Evolutionary conservation across 2,888 invertebrate genomes (phyloP), one percentile per base, ranked within the genome.

Genomic region (Cylindroiulus punctatus): DNA sequence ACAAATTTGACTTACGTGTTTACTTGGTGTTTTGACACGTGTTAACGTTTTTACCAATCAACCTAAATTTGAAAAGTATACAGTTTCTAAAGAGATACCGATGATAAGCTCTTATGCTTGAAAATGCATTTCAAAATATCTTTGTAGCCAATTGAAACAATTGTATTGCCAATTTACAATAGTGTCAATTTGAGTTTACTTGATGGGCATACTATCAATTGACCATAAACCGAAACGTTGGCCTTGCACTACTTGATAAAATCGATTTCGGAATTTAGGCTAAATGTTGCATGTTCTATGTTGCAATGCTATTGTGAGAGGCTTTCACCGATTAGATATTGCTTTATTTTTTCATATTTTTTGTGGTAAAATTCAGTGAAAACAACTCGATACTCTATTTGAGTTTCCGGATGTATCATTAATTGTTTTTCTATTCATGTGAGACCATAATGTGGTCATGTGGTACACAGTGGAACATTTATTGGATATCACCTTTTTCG

Each of bases 161-260:
- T 57, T 22, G 22, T 57, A 52, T 57, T 57, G 57, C 57, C n/a
- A 22, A 5, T 8, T 57, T 22, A n/a, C n/a, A 57, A 57, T 57
- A 22, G n/a, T 22, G 57, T 57, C n/a, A 57, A 22, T 57, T 57
- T 57, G 5, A 5, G 22, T 22, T 57, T 3, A 57, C 3, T 3
- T 22, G 57, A 57, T 57, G 7, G 57, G 57, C 57, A 22, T 57
- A 19, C 22, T 57, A 57, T 57, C 57, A 57, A 5, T 57, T 57
- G 57, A 57, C 22, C 57, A 22, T 57, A 57, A 57, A 57, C 7
- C 19, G 57, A 57, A 57, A 57, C 0, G 57, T 0, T 57, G 57
- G 57, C 57, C 57, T 57, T 57, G 57, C 22, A 57, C 57, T 57
- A 57, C 57, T 57, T 57, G 57, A 57, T 57, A 57, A 57, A 57